Conservation (phyloP, 2,888 invertebrate species). For the Nematopogon swammerdamellus region DNA sequence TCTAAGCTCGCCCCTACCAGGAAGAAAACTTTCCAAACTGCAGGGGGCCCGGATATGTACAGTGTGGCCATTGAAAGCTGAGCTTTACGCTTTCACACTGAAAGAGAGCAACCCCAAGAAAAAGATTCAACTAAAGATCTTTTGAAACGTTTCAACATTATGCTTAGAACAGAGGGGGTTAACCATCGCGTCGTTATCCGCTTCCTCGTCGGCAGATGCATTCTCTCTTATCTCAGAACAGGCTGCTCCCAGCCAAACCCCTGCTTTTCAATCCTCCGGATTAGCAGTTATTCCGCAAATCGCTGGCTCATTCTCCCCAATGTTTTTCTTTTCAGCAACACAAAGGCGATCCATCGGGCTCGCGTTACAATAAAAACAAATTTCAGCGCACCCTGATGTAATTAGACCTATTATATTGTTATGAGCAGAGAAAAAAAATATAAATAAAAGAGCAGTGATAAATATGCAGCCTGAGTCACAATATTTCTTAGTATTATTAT, state of each 20-base stretch:
- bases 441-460: neutral
- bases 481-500: neutral
- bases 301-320: neutral
- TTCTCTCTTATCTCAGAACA: no score
- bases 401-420: neutral
- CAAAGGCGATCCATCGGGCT: neutral
- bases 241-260: neutral
- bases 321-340: neutral
- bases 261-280: neutral
- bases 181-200: no score
- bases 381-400: neutral
- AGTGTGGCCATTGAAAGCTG: no score
- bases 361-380: neutral
- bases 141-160: no score
- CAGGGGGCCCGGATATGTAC: no score
- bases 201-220: no score
- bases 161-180: no score
- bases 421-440: neutral
- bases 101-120: no score
- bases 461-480: neutral
- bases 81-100: no score
- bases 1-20: no score
- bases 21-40: no score
- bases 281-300: neutral
- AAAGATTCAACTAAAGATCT: no score